phyloP scores from a whole-genome alignment of 2,113 vertebrate genomes.

The Steatornis caripensis region DNA sequence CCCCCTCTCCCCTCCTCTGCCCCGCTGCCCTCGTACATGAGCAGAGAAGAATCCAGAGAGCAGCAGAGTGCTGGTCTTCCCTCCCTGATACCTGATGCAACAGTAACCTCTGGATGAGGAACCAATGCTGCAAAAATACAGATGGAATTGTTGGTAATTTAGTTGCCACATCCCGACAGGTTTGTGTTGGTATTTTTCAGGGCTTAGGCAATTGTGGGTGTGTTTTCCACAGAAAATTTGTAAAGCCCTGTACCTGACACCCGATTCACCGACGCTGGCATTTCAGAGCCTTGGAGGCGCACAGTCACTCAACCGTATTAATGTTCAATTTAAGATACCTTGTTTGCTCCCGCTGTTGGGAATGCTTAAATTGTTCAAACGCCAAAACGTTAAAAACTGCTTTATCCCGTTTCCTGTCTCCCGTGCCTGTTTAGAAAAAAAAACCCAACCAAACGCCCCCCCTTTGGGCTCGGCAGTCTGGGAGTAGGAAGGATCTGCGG shows the following conservation, averaged over 20 bases:
- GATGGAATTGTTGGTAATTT: not conserved
- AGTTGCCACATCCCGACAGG: not conserved
- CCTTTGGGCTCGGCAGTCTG: no score
- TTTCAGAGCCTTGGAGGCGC: not conserved
- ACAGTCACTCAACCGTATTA: rapidly evolving
- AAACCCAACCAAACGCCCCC: no score
- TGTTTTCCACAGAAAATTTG: not conserved
- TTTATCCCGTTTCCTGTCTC: not conserved
- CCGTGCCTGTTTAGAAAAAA: not conserved
- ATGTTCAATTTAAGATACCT: not conserved
- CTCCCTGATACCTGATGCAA: not conserved
- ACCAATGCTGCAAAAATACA: not conserved
- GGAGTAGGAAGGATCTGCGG: no score
- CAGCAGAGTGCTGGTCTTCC: no score
- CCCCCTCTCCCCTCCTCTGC: not conserved
- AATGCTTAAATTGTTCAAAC: rapidly evolving
- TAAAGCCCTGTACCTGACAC: not conserved
- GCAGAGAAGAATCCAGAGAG: not conserved
- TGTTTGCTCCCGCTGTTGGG: rapidly evolving
- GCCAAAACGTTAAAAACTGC: not conserved
- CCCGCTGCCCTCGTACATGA: rapidly evolving
- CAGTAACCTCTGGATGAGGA: not conserved
- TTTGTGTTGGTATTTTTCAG: not conserved
- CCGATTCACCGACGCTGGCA: rapidly evolving
- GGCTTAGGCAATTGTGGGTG: not conserved